phyloP scores from a whole-genome alignment of 2,888 invertebrate species.

The Polyommatus iphigenia region DNA sequence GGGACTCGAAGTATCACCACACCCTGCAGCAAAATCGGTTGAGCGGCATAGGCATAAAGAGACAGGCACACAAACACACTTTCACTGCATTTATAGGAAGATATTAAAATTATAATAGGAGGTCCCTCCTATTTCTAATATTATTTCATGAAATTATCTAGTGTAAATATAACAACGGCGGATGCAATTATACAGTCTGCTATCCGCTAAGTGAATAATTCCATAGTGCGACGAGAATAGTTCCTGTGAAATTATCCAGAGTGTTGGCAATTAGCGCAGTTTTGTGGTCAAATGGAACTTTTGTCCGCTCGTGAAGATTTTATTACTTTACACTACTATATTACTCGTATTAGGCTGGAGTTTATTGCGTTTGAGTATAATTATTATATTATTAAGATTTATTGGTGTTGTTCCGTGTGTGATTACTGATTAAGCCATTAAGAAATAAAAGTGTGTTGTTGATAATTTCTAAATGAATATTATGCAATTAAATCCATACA shows the following conservation, averaged over 20 bases:
- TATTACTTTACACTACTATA: constrained; percentile 19
- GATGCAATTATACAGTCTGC: constrained; percentile 20
- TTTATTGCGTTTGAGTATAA: neutral
- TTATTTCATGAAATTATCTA: neutral
- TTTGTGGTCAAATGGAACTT: constrained; percentile 43
- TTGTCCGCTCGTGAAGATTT: constrained; percentile 40
- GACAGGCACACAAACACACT: too few relatives aligned
- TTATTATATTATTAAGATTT: too few relatives aligned
- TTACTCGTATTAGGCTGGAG: neutral
- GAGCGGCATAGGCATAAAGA: too few relatives aligned
- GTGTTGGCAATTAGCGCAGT: constrained; percentile 42
- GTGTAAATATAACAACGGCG: neutral
- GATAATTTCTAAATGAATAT: too few relatives aligned
- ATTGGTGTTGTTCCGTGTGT: too few relatives aligned
- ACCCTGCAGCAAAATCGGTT: too few relatives aligned
- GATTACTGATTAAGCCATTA: too few relatives aligned
- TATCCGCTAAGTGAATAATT: constrained; percentile 43
- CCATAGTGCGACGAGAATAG: constrained; percentile 46
- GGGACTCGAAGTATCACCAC: too few relatives aligned
- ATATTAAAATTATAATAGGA: too few relatives aligned
- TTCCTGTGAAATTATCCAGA: constrained; percentile 44
- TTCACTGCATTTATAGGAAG: too few relatives aligned
- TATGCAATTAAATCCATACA: too few relatives aligned
- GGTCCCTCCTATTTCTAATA: neutral
- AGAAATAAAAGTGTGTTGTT: too few relatives aligned